A percentile compares a stretch with the other conserved stretches of the same genome.
These are phyloP conservation scores for Heliornis fulica DNA, from an alignment of 2,113 vertebrate species.

Conservation along the genomic window DNA sequence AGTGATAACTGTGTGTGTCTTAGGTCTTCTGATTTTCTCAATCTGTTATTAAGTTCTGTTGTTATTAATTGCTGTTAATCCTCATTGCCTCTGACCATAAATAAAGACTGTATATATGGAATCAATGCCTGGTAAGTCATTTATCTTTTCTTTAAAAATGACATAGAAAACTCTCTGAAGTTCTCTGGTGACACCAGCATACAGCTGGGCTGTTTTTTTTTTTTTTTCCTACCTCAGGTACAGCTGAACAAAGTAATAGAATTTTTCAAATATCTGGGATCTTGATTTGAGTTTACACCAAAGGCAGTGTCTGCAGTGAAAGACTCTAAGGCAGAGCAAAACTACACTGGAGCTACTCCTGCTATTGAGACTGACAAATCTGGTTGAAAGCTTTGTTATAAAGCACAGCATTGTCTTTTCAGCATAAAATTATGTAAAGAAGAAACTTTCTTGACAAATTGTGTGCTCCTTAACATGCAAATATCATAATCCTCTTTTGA, in stretches of 20 bases:
- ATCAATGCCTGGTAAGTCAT: background rate
- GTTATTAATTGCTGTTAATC: background rate
- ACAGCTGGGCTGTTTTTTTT: background rate
- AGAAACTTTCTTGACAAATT: background rate
- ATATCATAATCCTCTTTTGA: background rate
- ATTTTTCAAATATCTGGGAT: background rate
- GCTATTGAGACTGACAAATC: background rate
- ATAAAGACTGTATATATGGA: background rate
- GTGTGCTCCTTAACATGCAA: background rate
- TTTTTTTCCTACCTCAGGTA: background rate
- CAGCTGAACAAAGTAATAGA: background rate
- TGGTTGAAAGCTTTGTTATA: background rate
- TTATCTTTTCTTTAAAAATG: background rate
- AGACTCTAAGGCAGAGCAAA: background rate
- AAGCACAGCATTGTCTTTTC: background rate
- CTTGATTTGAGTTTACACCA: background rate
- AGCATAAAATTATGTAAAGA: background rate
- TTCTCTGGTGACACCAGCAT: background rate
- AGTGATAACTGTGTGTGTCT: background rate
- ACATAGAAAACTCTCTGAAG: background rate
- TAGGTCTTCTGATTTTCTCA: background rate
- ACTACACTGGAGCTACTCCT: background rate
- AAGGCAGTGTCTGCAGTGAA: background rate
- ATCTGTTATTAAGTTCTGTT: background rate
- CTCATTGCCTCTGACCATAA: fast-evolving